phyloP scores from a whole-genome alignment of 2,797 vertebrate genomes.

The Typhlichthys subterraneus region DNA sequence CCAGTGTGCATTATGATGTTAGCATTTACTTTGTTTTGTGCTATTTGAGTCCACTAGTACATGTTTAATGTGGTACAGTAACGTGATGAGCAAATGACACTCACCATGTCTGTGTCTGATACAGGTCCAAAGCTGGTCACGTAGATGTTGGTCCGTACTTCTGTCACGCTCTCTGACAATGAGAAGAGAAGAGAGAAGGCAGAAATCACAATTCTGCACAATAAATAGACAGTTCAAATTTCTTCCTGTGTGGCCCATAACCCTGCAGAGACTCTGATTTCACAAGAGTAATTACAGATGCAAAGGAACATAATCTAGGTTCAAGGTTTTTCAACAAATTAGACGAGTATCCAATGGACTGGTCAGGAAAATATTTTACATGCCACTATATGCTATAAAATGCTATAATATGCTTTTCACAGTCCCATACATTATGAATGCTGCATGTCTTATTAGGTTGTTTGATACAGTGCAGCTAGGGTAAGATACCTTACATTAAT shows the following conservation, averaged over 20 bases:
- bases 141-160: constrained; percentile 98
- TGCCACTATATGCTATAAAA: constrained; percentile 15
- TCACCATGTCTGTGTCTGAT: constrained; percentile 98
- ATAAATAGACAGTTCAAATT: not conserved
- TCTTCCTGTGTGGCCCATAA: too few species aligned
- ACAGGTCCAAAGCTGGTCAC: constrained; percentile 98
- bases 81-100: constrained; percentile 45
- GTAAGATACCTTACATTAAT: not conserved
- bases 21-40: too few species aligned
- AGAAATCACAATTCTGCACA: not conserved
- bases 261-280: too few species aligned
- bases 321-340: too few species aligned
- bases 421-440: constrained; percentile 25
- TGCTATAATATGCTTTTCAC: constrained; percentile 4
- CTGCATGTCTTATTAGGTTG: constrained; percentile 19
- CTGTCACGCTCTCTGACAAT: constrained; percentile 89
- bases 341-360: too few species aligned
- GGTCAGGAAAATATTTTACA: constrained; percentile 30
- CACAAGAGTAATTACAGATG: too few species aligned
- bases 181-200: constrained; percentile 22
- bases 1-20: too few species aligned
- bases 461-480: constrained; percentile 14
- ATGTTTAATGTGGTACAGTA: too few species aligned
- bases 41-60: too few species aligned
- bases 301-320: too few species aligned